Evolutionary conservation across 2,113 vertebrate species (phyloP).

Genomic region (Jaculus jaculus): DNA sequence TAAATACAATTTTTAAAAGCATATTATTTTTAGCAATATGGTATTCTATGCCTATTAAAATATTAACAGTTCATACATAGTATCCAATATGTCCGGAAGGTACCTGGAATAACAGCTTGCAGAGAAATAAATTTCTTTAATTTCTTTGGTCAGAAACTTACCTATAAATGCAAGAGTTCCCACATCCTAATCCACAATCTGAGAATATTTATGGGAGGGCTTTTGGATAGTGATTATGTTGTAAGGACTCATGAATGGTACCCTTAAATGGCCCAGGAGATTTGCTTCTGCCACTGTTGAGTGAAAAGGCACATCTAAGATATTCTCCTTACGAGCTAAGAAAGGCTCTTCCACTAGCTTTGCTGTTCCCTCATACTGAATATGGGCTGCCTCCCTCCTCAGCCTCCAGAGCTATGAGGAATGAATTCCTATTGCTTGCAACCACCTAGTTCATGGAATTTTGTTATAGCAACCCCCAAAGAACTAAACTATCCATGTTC

Average conservation of each 20-base stretch:
- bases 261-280: background rate
- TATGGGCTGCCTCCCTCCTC: too few species aligned
- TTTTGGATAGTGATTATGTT: background rate
- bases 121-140: slow-evolving; percentile 7
- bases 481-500: background rate
- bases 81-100: background rate
- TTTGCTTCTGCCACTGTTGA: background rate
- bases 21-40: background rate
- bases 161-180: background rate
- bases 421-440: background rate
- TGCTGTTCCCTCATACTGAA: background rate
- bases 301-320: background rate
- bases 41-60: background rate
- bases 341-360: background rate
- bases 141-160: background rate
- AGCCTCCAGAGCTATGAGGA: background rate
- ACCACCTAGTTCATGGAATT: background rate
- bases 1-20: too few species aligned
- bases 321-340: background rate
- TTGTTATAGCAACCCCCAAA: background rate
- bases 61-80: background rate
- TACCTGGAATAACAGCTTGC: background rate
- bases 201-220: background rate
- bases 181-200: too few species aligned
- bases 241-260: background rate